A percentile compares a stretch with the other conserved stretches of the same genome.
Conservation (phyloP, 2,797 vertebrate species). For the Hippocampus kuda region DNA sequence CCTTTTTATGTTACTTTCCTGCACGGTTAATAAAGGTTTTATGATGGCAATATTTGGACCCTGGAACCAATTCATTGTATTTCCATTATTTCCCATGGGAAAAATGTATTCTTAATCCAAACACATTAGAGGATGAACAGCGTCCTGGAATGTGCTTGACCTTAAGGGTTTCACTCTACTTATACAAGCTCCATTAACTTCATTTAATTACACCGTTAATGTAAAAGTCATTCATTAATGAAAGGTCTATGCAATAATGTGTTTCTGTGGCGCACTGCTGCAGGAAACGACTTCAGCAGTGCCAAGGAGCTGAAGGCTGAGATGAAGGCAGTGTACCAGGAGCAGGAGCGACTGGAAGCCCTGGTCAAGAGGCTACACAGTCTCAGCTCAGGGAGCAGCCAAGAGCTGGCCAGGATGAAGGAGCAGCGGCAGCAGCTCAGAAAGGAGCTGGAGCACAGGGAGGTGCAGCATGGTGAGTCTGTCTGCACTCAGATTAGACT, state of each 20-base stretch:
- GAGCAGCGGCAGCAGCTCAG: conserved; percentile 69
- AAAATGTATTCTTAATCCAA: not conserved
- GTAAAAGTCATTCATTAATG: conserved; percentile 42
- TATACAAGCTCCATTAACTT: conserved; percentile 26
- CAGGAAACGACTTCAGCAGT: conserved; percentile 77
- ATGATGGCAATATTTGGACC: not conserved
- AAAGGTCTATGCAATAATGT: conserved; percentile 29
- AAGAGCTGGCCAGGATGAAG: conserved; percentile 70
- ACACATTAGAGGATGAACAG: not conserved
- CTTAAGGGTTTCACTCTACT: not conserved
- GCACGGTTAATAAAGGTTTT: not conserved
- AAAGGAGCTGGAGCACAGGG: conserved; percentile 67
- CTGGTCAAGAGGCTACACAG: conserved; percentile 68
- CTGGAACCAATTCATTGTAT: not conserved
- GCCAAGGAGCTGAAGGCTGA: conserved; percentile 80
- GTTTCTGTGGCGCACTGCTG: conserved; percentile 26
- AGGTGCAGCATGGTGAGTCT: conserved; percentile 72
- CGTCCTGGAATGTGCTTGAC: not conserved
- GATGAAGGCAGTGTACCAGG: conserved; percentile 69
- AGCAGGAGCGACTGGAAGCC: conserved; percentile 73
- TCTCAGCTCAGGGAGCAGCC: conserved; percentile 64
- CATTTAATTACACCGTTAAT: conserved; percentile 43
- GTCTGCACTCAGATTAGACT: conserved; percentile 1
- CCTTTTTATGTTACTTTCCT: not conserved
- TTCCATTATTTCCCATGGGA: not conserved